A percentile compares a stretch with the other conserved stretches of the same genome.
These are phyloP conservation scores for Psittacula echo DNA, from an alignment of 2,797 vertebrate genomes.

Conservation along the genomic window DNA sequence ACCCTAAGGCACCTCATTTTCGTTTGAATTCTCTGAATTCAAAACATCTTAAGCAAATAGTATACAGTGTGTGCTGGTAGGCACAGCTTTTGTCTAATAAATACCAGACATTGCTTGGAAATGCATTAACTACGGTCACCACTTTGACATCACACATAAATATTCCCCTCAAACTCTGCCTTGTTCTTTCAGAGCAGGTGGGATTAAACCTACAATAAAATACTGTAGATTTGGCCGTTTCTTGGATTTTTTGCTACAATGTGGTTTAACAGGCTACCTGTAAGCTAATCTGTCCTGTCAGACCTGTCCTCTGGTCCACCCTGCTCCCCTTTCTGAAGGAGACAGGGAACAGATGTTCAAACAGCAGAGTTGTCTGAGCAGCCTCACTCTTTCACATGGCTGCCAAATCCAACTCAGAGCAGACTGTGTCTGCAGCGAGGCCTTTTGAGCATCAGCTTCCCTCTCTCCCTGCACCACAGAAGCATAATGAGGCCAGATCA, in stretches of 20 bases:
- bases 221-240: background rate
- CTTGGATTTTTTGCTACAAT: fast-evolving
- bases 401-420: constrained; percentile 7
- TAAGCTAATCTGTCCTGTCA: background rate
- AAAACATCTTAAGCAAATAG: background rate
- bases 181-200: background rate
- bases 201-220: background rate
- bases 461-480: background rate
- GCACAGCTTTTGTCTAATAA: background rate
- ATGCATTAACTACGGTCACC: background rate
- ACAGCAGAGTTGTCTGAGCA: background rate
- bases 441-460: background rate
- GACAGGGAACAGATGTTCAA: constrained; percentile 23
- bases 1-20: background rate
- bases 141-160: background rate
- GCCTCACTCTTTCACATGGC: background rate
- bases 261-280: background rate
- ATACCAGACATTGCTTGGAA: background rate
- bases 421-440: background rate
- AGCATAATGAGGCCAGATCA: background rate
- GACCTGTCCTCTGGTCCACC: background rate
- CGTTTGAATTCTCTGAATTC: background rate
- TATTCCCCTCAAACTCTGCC: background rate
- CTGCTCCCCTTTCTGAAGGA: background rate
- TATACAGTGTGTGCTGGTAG: background rate